These are phyloP conservation scores for Dexiosoma caninum DNA, from an alignment of 2,888 invertebrate species.

Conservation along the genomic window DNA sequence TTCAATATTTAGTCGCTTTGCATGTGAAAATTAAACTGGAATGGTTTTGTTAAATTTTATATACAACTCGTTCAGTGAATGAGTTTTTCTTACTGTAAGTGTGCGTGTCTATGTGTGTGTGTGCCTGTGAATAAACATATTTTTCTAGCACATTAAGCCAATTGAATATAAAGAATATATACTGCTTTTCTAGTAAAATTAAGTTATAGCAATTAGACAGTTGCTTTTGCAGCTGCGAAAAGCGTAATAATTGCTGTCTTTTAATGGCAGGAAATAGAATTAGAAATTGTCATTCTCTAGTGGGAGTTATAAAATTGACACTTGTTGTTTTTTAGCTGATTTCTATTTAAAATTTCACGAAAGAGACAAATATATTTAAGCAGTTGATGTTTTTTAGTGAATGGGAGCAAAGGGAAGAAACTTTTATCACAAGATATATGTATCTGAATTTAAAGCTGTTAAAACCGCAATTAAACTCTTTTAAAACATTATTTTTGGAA, in stretches of 20 bases:
- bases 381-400: no score
- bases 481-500: no score
- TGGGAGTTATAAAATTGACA: constrained; percentile 1
- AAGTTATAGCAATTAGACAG: constrained; percentile 23
- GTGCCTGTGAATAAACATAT: constrained; percentile 30
- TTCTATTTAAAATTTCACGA: no score
- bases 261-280: not conserved
- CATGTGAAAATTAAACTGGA: not conserved
- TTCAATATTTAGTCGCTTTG: not conserved
- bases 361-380: no score
- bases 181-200: not conserved
- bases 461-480: no score
- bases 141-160: constrained; percentile 51
- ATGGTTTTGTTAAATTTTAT: not conserved
- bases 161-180: constrained; percentile 41
- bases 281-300: not conserved
- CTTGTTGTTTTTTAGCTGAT: not conserved
- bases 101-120: not conserved
- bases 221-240: not conserved
- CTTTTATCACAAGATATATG: no score
- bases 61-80: not conserved
- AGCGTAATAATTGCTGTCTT: not conserved
- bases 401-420: no score
- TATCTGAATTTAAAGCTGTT: no score
- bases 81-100: not conserved